phyloP scores from a whole-genome alignment of 2,113 vertebrate species.

The Phalacrocorax brasilianus region DNA sequence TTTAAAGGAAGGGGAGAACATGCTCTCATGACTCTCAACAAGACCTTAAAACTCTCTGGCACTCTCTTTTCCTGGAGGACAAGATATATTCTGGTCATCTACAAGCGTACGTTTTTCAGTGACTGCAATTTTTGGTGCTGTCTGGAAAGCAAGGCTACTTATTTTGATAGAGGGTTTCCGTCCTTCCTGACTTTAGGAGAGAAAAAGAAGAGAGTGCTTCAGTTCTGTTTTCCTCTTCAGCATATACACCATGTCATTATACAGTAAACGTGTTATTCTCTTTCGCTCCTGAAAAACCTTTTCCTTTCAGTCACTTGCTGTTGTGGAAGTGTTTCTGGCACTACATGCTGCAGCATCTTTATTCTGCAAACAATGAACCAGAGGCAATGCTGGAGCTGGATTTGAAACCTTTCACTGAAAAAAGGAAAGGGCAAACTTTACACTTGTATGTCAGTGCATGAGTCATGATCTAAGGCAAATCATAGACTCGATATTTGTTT shows the following conservation, averaged over 20 bases:
- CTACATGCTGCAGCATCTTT: neutral
- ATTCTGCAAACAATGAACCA: neutral
- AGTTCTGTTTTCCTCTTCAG: neutral
- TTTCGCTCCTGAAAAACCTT: neutral
- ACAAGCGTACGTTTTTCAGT: neutral
- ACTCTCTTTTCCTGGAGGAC: neutral
- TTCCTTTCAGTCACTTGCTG: neutral
- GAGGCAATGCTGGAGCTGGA: neutral
- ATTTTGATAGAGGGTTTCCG: neutral
- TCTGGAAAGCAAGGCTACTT: neutral
- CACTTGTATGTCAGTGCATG: neutral
- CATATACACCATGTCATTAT: neutral
- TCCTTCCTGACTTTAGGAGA: neutral
- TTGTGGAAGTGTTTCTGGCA: neutral
- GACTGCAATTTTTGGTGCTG: slow-evolving; percentile 19
- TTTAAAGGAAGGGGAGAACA: slow-evolving; percentile 6
- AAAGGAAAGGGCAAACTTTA: neutral
- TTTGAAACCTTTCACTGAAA: neutral
- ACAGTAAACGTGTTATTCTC: neutral
- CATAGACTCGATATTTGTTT: neutral
- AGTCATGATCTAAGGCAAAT: neutral
- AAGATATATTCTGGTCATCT: slow-evolving; percentile 28
- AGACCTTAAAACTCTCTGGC: slow-evolving; percentile 20
- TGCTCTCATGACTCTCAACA: neutral
- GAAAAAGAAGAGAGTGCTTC: neutral